Conservation (phyloP, 2,888 invertebrate genomes). For the Ophion ellenae region DNA sequence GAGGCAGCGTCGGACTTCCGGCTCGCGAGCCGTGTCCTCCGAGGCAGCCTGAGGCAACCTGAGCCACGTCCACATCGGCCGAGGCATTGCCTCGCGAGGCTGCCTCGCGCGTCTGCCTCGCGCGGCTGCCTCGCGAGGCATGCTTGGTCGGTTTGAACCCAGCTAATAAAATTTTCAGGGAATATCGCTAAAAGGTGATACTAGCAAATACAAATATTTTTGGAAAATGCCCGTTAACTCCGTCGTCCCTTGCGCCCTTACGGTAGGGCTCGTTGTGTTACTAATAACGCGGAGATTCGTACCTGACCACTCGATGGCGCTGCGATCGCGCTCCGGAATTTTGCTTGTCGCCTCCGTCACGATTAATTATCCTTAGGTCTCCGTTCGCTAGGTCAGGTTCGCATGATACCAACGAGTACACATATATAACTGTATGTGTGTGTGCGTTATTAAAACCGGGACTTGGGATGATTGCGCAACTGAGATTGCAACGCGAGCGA, state of each 20-base stretch:
- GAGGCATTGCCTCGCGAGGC: too few relatives aligned
- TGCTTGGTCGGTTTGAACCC: too few relatives aligned
- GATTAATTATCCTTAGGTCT: constrained; percentile 63
- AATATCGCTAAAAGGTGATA: too few relatives aligned
- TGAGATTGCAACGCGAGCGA: constrained; percentile 56
- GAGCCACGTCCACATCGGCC: too few relatives aligned
- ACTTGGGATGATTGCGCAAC: constrained; percentile 64
- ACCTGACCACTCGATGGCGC: constrained; percentile 6
- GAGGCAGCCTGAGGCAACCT: too few relatives aligned
- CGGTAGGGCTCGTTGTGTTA: not conserved
- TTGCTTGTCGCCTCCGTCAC: constrained; percentile 40
- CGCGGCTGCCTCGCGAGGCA: too few relatives aligned
- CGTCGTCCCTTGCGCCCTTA: not conserved
- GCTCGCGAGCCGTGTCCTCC: too few relatives aligned
- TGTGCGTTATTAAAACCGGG: constrained; percentile 39
- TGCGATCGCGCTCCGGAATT: constrained; percentile 47
- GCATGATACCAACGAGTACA: constrained; percentile 46
- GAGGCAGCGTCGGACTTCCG: too few relatives aligned
- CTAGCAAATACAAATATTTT: too few relatives aligned
- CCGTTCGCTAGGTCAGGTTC: constrained; percentile 66
- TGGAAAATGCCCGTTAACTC: too few relatives aligned
- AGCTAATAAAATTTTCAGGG: too few relatives aligned
- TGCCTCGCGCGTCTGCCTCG: too few relatives aligned
- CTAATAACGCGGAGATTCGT: constrained; percentile 9
- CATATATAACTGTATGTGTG: not conserved